Percentiles rank a stretch among this genome's conserved stretches.
Conservation (phyloP, 2,113 vertebrate species). For the Actinemys pallida region DNA sequence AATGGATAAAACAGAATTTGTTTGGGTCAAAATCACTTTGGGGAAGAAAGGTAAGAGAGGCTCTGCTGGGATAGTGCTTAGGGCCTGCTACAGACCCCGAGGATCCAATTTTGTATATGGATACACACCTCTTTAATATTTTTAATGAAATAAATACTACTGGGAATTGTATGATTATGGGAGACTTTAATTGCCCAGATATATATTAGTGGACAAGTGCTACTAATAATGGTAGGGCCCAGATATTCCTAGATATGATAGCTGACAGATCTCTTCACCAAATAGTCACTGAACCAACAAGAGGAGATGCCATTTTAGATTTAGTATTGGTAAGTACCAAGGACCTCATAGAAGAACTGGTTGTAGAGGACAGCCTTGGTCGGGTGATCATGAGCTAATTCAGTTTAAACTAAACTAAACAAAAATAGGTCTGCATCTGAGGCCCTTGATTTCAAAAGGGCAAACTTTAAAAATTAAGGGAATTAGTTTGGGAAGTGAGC, state of each 20-base stretch:
- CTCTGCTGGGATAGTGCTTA: not conserved
- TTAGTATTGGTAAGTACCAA: not conserved
- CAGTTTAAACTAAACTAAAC: not conserved
- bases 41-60: not conserved
- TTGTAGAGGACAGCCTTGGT: not conserved
- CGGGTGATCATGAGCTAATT: too few relatives aligned
- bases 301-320: not conserved
- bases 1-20: not conserved
- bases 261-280: not conserved
- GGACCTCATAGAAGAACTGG: not conserved
- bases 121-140: not conserved
- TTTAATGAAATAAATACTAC: not conserved
- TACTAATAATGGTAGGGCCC: not conserved
- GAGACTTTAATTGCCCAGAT: not conserved
- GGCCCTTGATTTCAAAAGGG: not conserved
- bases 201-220: not conserved
- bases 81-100: not conserved
- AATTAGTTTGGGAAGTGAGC: not conserved
- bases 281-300: not conserved
- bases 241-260: not conserved
- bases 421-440: not conserved
- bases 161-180: not conserved
- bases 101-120: not conserved
- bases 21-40: not conserved
- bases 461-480: not conserved